Base-by-base conservation (phyloP, 1,140 invertebrate species). In the Lucilia sericata region DNA sequence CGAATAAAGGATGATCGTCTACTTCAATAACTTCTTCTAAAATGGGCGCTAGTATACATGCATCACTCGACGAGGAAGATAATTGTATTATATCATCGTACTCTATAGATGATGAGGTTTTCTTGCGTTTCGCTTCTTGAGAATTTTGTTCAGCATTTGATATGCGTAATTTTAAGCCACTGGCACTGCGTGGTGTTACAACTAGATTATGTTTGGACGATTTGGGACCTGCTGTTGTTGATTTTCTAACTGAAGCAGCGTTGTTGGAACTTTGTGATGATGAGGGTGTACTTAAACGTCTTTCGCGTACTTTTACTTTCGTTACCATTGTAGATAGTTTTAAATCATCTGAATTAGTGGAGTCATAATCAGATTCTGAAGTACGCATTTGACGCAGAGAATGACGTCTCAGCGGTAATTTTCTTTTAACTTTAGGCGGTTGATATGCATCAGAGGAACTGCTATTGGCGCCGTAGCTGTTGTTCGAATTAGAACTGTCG, bases 111-210 rank as follows among this genome's bases (percentile, higher is more conserved):
- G 42, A 55, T 55, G 10, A 14, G 14, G 51, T 55, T 55, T 13
- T 74, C n/a, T 30, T 36, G 14, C 36, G 25, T 13, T 30, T 9
- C 25, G 70, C 12, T 47, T 42, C 30, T 21, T 8, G 34, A 8
- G 47, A 4, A 36, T 25, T 19, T 51, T 25, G 13, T 74, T n/a
- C 19, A 0, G 42, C 36, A 65, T 21, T 74, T 51, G 85, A 84
- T 9, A 85, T 85, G 9, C 85, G 83, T 17, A 85, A 78, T 74
- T 85, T 85, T n/a, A 85, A n/a, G 14, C 85, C 85, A 74, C 85
- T 85, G n/a, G 85, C 83, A 81, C 85, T 85, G n/a, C 85, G 85
- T 25, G 85, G 85, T n/a, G 80, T 85, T 17, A 83, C 82, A 10
- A 80, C 30, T 42, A 83, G 51, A 70, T 74, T 60, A n/a, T 30